phyloP scores from a whole-genome alignment of 2,888 invertebrate species.

The Amblyjoppa fuscipennis region DNA sequence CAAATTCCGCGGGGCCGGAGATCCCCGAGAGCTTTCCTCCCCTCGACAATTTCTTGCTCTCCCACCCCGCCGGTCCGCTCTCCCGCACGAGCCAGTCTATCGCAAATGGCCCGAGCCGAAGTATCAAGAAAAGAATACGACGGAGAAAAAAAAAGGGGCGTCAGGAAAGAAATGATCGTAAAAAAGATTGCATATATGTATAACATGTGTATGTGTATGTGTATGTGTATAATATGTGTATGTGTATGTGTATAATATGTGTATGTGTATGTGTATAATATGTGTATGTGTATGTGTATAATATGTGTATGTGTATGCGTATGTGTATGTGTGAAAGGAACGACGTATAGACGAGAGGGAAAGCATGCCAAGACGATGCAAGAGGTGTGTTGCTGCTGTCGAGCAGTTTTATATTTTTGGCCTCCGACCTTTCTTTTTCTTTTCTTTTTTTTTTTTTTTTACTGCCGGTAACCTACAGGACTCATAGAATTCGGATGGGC shows the following conservation, averaged over 20 bases:
- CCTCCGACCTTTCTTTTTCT: neutral
- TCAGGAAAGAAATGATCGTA: constrained; percentile 53
- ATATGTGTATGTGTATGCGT: neutral
- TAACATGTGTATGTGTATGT: neutral
- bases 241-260: neutral
- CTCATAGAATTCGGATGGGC: neutral
- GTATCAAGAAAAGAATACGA: constrained; percentile 5
- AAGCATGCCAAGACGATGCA: constrained; percentile 57
- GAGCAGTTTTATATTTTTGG: constrained; percentile 8
- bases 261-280: neutral
- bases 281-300: neutral
- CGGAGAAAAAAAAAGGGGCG: constrained; percentile 36
- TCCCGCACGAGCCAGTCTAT: constrained; percentile 2
- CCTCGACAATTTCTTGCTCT: neutral
- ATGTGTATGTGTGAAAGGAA: constrained; percentile 4
- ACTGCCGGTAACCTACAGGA: neutral
- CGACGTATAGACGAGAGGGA: constrained; percentile 32
- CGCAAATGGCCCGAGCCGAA: constrained; percentile 23
- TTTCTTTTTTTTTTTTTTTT: neutral
- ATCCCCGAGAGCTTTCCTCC: constrained; percentile 43
- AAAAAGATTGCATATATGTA: constrained; percentile 1
- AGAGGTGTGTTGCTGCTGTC: constrained; percentile 20
- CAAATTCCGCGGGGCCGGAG: constrained; percentile 68
- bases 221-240: neutral
- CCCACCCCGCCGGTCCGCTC: neutral